phyloP scores from a whole-genome alignment of 2,113 vertebrate genomes.

The Verasper variegatus region DNA sequence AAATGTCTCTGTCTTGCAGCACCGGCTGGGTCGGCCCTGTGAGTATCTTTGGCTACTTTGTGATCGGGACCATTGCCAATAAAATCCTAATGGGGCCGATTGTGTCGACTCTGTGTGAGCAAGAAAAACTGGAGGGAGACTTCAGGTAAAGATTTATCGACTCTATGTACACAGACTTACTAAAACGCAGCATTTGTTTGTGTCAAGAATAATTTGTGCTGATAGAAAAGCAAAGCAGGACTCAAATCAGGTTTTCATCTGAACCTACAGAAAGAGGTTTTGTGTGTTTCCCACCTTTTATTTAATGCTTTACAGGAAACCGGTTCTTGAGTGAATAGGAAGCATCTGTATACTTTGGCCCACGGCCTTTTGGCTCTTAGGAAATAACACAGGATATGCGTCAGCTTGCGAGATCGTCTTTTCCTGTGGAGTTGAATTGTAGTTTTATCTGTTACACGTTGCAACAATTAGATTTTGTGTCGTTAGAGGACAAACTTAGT shows the following conservation, averaged over 20 bases:
- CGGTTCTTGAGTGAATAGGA: conserved; percentile 39
- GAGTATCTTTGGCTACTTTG: conserved; percentile 93
- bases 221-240: background rate
- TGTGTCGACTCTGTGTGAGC: conserved; percentile 90
- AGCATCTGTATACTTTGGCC: conserved; percentile 37
- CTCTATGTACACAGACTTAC: background rate
- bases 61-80: conserved; percentile 90
- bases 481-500: too few species aligned
- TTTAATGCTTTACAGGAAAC: conserved; percentile 5
- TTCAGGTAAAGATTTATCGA: conserved; percentile 84
- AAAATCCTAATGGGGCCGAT: conserved; percentile 94
- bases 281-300: background rate
- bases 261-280: background rate
- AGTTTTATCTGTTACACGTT: background rate
- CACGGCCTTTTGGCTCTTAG: conserved; percentile 4
- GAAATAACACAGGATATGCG: conserved; percentile 44
- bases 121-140: conserved; percentile 97
- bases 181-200: background rate
- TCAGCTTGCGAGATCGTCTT: background rate
- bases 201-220: too few species aligned
- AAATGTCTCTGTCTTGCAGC: conserved; percentile 73
- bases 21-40: conserved; percentile 94
- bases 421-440: background rate
- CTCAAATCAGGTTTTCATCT: background rate
- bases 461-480: background rate